Evolutionary conservation across 2,797 vertebrate species (phyloP), one percentile per base, ranked within the genome.

Genomic region (Heliangelus exortis): DNA sequence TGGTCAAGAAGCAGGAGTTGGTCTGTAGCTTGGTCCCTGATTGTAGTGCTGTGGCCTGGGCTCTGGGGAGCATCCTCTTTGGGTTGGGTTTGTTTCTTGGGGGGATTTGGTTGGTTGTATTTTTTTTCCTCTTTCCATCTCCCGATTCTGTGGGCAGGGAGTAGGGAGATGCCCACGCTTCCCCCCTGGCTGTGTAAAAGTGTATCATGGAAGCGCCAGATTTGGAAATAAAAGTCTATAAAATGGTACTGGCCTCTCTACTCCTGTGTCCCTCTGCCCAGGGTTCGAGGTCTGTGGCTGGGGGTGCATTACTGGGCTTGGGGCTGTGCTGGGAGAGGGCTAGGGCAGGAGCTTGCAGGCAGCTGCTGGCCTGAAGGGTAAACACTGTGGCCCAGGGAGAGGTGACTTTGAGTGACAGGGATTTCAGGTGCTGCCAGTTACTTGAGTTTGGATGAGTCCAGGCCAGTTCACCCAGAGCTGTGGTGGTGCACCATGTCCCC

Each of bases 201-300:
- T 97, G 97, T 98, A 97, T 94, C 94, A 98, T 97, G 97, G 97
- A 98, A 97, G 96, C 93, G 15, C 97, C 97, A 97, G 97, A 97
- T 98, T 98, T 98, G 97, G 95, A 98, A 98, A 98, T 98, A 98
- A 98, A 98, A 96, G 95, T 97, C 95, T 97, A 97, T 97, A 96
- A 98, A 98, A 97, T 16, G 34, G 51, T 86, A 41, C 15, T 75
- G 75, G 66, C 16, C 33, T 86, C 63, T 74, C n/a, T 48, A 20
- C 45, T 63, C 39, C 34, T 0, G 0, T 84, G 43, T 93, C 45
- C 95, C 53, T 54, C 18, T 12, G 11, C 20, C 41, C 25, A 33
- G 21, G 7, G 7, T 39, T 41, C 1, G 1, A 47, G 20, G 8
- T 50, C 59, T 2, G 0, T 7, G 22, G 21, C 10, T 31, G 33